These are phyloP conservation scores for Crossocerus cetratus DNA, from an alignment of 2,888 invertebrate species.

Conservation along the genomic window DNA sequence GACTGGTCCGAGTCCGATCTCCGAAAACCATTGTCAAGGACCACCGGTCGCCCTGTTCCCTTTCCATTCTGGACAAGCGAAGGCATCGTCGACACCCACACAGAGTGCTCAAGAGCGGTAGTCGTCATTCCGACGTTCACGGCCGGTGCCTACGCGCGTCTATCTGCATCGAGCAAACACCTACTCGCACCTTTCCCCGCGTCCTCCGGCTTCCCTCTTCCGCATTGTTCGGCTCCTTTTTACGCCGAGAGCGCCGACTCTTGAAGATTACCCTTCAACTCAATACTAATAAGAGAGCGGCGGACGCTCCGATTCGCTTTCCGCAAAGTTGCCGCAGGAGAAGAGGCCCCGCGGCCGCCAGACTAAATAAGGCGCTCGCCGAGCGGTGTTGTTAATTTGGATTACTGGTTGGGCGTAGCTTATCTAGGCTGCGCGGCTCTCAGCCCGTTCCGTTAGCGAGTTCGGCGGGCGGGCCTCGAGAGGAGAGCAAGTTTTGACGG, in stretches of 20 bases:
- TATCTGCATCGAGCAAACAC: slow-evolving; percentile 45
- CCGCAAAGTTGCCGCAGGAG: neutral
- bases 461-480: neutral
- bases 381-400: neutral
- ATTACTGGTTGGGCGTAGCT: neutral
- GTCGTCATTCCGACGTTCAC: slow-evolving; percentile 46
- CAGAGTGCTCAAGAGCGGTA: slow-evolving; percentile 48
- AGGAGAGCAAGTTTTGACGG: neutral
- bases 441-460: slow-evolving; percentile 1
- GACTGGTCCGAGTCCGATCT: slow-evolving; percentile 29
- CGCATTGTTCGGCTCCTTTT: slow-evolving; percentile 37
- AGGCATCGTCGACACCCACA: slow-evolving; percentile 48
- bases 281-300: neutral
- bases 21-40: slow-evolving; percentile 61
- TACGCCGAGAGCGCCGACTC: neutral
- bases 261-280: slow-evolving; percentile 24
- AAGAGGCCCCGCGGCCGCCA: too few relatives aligned
- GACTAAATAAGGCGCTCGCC: neutral
- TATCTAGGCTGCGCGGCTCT: neutral
- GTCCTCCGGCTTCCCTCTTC: slow-evolving; percentile 29
- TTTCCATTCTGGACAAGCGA: slow-evolving; percentile 18
- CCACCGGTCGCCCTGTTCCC: slow-evolving; percentile 35
- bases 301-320: neutral
- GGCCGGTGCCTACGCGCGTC: slow-evolving; percentile 27
- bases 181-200: slow-evolving; percentile 29